These are phyloP conservation scores for Anhinga rufa DNA, from an alignment of 2,113 vertebrate genomes.

Conservation along the genomic window DNA sequence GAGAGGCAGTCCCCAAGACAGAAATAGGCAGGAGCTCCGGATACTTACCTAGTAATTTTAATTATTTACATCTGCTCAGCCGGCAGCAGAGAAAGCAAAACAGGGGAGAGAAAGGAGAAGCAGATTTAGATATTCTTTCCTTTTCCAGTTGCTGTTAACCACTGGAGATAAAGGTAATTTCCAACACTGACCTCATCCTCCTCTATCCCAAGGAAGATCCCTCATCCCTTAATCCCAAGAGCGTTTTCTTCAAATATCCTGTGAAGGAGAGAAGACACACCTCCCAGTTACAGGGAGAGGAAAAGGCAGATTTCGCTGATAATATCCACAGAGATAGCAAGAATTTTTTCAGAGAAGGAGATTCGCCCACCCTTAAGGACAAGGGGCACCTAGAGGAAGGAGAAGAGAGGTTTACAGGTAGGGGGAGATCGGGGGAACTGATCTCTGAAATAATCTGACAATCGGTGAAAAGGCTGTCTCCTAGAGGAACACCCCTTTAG, in stretches of 20 bases:
- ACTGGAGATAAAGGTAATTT: constrained; percentile 29
- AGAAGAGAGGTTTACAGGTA: neutral
- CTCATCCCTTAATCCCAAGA: neutral
- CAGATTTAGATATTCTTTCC: neutral
- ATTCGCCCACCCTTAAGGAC: neutral
- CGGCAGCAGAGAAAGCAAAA: neutral
- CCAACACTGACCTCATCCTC: neutral
- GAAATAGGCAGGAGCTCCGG: neutral
- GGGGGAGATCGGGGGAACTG: neutral
- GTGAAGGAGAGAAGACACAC: neutral
- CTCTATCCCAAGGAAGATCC: neutral
- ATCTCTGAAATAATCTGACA: neutral
- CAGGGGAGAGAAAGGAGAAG: neutral
- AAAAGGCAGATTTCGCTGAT: neutral
- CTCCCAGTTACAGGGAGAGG: neutral
- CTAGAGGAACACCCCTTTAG: neutral
- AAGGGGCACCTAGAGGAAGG: neutral
- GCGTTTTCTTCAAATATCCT: neutral
- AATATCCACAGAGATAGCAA: neutral
- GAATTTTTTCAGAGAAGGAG: neutral
- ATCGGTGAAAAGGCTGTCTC: neutral
- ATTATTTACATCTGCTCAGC: neutral
- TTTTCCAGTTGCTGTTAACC: neutral
- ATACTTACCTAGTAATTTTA: neutral
- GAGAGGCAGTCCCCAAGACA: neutral